Base-by-base conservation (phyloP, 2,888 invertebrate species). In the Hirtodrosophila duncani region DNA sequence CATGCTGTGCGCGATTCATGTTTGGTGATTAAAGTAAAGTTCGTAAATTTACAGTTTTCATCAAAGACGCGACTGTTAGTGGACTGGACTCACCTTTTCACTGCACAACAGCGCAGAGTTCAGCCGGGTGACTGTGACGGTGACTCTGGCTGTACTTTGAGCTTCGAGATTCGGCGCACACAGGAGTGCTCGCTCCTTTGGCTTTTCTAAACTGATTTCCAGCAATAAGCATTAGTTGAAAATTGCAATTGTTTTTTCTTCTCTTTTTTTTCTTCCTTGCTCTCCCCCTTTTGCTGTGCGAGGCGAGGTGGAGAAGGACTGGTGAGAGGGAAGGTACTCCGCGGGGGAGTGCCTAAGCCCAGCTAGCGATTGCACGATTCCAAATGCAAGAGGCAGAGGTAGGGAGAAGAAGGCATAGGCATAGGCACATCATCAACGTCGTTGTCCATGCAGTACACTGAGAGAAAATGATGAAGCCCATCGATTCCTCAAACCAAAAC, bases 21-120 rank as follows among this genome's bases (percentile, higher is more conserved):
- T 81, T 72, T 74, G 82, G 83, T 81, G 83, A 84, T 83, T 83
- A 84, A 84, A 82, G 82, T 83, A 82, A 81, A 81, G 81, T 82
- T 82, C 83, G 83, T 82, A 83, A 83, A 84, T 83, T 83, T 84
- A 84, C 84, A 83, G 83, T 83, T 83, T 83, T 82, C 84, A 84
- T 82, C 83, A 84, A 82, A 83, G 74, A 75, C 56, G 65, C 80
- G 82, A 81, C 72, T 74, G 68, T 77, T 80, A 77, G 80, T 80
- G 65, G 72, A 74, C 83, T 82, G 83, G 78, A 83, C 82, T 82
- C 82, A 78, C 82, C 83, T 81, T 82, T 75, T 71, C 77, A 78
- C 81, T 74, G 69, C 67, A 71, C 69, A 69, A 68, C 75, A 75
- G 67, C 74, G 70, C 69, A 74, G 71, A 82, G 81, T 81, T 67